Conservation (phyloP, 2,113 vertebrate species). For the Loxodonta africana region DNA sequence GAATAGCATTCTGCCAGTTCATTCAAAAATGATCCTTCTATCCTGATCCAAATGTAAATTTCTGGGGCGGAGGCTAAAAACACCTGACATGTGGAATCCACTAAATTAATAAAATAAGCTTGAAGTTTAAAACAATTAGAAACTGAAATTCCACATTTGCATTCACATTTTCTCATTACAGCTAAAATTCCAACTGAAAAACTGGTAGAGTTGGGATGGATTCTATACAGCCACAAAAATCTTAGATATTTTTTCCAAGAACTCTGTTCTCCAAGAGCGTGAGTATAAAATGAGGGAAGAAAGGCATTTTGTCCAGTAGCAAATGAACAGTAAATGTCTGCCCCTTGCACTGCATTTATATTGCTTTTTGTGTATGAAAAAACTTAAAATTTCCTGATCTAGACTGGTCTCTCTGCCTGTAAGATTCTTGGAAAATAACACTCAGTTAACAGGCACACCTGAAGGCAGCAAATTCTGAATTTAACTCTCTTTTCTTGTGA, state of each 20-base stretch:
- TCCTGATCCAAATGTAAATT: slow-evolving; percentile 47
- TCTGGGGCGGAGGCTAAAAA: neutral
- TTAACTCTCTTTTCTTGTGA: neutral
- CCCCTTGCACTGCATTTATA: neutral
- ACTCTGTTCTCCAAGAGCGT: slow-evolving; percentile 42
- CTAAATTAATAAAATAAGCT: slow-evolving; percentile 50
- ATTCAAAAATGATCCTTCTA: slow-evolving; percentile 33
- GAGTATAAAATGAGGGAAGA: slow-evolving; percentile 51
- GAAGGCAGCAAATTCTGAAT: neutral
- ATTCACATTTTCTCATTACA: slow-evolving; percentile 57
- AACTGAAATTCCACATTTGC: neutral
- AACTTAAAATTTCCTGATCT: neutral
- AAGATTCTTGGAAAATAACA: neutral
- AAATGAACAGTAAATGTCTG: slow-evolving; percentile 46
- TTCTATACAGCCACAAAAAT: neutral
- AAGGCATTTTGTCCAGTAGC: slow-evolving; percentile 32
- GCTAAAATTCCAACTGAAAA: slow-evolving; percentile 64
- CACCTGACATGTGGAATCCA: neutral
- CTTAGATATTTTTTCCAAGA: slow-evolving; percentile 59
- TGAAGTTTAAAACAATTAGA: slow-evolving; percentile 32
- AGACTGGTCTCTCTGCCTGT: neutral
- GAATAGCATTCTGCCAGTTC: neutral
- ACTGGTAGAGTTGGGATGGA: neutral
- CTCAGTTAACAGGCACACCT: neutral
- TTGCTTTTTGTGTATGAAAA: neutral